Evolutionary conservation across 2,888 invertebrate genomes (phyloP), one percentile per base, ranked within the genome.

Genomic region (Drosophila neoperkinsi): DNA sequence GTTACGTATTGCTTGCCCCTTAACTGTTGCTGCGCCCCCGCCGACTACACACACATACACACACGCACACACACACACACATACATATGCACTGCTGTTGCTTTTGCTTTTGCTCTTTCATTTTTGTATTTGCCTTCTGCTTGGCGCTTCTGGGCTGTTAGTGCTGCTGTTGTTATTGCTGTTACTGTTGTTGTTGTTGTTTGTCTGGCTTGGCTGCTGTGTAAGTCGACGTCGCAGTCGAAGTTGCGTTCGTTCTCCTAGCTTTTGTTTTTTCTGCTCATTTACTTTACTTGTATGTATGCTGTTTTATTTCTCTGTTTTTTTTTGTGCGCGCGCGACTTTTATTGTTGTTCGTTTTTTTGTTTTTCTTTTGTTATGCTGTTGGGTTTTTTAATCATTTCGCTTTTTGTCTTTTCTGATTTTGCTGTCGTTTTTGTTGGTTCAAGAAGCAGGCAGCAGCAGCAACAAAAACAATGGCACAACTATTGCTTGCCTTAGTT

Each of bases 11-110:
- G n/a, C n/a, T n/a, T 81, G 77, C 74, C 83, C 81, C 76, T 67
- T 79, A 87, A 79, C 85, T 89, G 89, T 87, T 84, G 90, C 86
- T 84, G 85, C 85, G 72, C 88, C 78, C 88, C 85, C 80, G 75
- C 77, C 64, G 62, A 75, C 80, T 30, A 59, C 7, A 53, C 18
- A 56, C 41, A 43, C 49, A 68, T 49, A 46, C 51, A 57, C 36
- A 53, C 25, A 25, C 25, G 25, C 18, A 56, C 43, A 46, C 51
- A 57, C 41, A 53, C 61, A 68, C 31, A 51, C 38, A 52, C 33
- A 51, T 55, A 61, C 13, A 46, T 46, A 52, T 46, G 62, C 77
- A 64, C 66, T 65, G 64, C 66, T 73, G 72, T 38, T 66, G 73
- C 31, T 16, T 28, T 38, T 66, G 73, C 31, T 16, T 28, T 34